Evolutionary conservation across 2,113 vertebrate genomes (phyloP), one percentile per base, ranked within the genome.

Genomic region (Piaya cayana): DNA sequence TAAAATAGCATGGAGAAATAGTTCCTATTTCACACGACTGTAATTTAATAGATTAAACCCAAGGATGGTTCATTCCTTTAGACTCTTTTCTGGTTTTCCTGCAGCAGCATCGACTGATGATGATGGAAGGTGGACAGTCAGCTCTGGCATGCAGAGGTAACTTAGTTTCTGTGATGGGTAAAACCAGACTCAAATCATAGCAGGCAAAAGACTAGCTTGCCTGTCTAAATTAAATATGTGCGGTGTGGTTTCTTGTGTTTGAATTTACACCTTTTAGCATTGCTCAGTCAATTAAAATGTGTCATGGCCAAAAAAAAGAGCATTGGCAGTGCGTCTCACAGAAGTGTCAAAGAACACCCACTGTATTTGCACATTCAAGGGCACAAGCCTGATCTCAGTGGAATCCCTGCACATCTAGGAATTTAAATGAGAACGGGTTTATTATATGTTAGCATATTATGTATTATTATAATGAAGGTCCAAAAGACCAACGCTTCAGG

Each of bases 1-100:
- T 93, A 92, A 95, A 96, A 90, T 49, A 76, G 30, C 43, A 58
- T 63, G 88, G 62, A 92, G 77, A 84, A 92, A 72, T 58, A 79
- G 64, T 90, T 87, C 63, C 67, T 77, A 12, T 93, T 95, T 91
- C 70, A 88, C 27, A 26, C 72, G 68, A 22, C 59, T 81, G 36
- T 81, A 71, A 86, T 45, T 74, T 50, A 94, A 94, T 32, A 92
- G 64, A 82, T 96, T 79, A 79, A 93, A 71, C 12, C 12, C 32
- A 67, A 45, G 49, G 43, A 91, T n/a, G 30, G 69, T 53, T 95
- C 30, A 45, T 93, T 87, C 86, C 55, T 82, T 91, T 80, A 27
- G 55, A 25, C 76, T 86, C 11, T 65, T 89, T 80, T 1, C 1
- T 53, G 30, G 16, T 55, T 86, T 93, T 78, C 78, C 75, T 86